Base-by-base conservation (phyloP, 2,797 vertebrate species). In the Amazonetta brasiliensis region DNA sequence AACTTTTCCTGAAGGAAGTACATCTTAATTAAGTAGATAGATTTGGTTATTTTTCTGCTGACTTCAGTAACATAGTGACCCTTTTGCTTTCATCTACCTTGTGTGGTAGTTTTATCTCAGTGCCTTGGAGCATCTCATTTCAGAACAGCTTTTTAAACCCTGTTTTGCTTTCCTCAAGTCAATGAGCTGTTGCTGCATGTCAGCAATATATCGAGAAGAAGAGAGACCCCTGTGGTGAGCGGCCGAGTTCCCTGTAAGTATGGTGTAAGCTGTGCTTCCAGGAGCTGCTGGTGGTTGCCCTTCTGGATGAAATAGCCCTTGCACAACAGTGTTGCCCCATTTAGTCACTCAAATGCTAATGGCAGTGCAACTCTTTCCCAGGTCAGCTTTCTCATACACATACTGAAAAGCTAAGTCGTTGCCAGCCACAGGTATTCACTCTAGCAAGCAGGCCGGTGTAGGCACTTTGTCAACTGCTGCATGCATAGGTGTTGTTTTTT, bases 201-300 rank as follows among this genome's bases (percentile, higher is more conserved):
- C 54, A 48, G n/a, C 23, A 60, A 4, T 0, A 1, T 87, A 39
- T 79, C 0, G 0, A 50, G 52, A 74, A 56, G 46, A 74, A 31
- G 12, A 81, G 26, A 12, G 15, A 26, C 1, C 3, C 6, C 1
- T 2, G 59, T 80, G 72, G n/a, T 79, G 76, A 80, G 80, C 52
- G 16, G 16, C 39, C 6, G 3, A 43, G 39, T 67, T 85, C 4
- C 13, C 22, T 72, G 13, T 69, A 31, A 72, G 18, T 5, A 0
- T 58, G 15, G 31, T 48, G 0, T 63, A 73, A 60, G 6, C 25
- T 46, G 23, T 63, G 46, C 37, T 75, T 58, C 28, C 17, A 30
- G 43, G 35, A 88, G 33, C 8, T 73, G 11, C 11, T 69, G 11
- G 4, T 30, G 25, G 5, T 31, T 75, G 33, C 10, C 84, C 4